These are phyloP conservation scores for Drosophila navojoa DNA, from an alignment of 1,140 invertebrate species.

Conservation along the genomic window DNA sequence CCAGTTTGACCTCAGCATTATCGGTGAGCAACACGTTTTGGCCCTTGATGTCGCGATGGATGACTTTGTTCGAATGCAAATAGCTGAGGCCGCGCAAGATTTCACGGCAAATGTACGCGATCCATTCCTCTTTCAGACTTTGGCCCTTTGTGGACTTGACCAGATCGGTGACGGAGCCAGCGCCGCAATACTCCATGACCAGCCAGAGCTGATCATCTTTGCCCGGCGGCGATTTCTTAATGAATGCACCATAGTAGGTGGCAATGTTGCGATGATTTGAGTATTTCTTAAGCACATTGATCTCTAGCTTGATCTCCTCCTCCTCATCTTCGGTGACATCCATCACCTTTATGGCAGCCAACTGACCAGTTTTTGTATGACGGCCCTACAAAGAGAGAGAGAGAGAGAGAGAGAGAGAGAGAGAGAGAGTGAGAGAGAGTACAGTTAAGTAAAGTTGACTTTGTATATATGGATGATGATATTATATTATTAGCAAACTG, in stretches of 20 bases:
- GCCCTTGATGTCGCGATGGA: slow-evolving; percentile 99
- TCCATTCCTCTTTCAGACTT: slow-evolving; percentile 99
- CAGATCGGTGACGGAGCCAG: slow-evolving; percentile 98
- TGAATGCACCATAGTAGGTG: slow-evolving; percentile 99
- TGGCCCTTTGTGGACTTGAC: slow-evolving; percentile 99
- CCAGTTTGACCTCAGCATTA: slow-evolving; percentile 99
- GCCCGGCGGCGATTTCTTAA: slow-evolving; percentile 98
- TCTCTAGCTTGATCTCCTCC: slow-evolving; percentile 99
- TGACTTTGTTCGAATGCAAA: slow-evolving; percentile 99
- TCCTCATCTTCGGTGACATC: slow-evolving; percentile 99
- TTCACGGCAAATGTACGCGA: slow-evolving; percentile 99
- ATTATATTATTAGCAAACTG: not conserved
- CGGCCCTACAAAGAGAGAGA: slow-evolving; percentile 89
- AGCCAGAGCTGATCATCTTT: slow-evolving; percentile 99
- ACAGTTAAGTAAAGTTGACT: not conserved
- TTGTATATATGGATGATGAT: not conserved
- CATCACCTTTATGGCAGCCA: slow-evolving; percentile 99
- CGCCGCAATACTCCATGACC: slow-evolving; percentile 99
- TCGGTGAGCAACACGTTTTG: slow-evolving; percentile 99
- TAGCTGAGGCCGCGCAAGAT: slow-evolving; percentile 98
- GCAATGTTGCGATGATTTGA: slow-evolving; percentile 99
- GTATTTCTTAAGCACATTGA: slow-evolving; percentile 99
- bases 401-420: not conserved
- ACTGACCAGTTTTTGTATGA: slow-evolving; percentile 99
- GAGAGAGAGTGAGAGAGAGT: not conserved